Base-by-base conservation (phyloP, 2,797 vertebrate species). In the Anas georgica region DNA sequence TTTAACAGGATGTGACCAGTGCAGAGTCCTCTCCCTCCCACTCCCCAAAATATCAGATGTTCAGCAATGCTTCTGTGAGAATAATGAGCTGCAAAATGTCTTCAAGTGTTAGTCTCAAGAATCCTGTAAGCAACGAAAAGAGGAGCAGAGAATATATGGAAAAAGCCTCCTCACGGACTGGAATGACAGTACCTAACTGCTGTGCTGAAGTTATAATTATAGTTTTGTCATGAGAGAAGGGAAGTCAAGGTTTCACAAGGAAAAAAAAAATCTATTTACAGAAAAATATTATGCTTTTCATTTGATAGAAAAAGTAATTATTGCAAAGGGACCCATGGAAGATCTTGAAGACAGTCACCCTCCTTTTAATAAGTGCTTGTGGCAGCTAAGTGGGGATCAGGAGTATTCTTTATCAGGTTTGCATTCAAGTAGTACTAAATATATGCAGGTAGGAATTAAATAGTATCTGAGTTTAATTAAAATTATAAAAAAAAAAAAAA, bases 391-490 rank as follows among this genome's bases (percentile, higher is more conserved):
- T 98, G 98, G 97, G 98, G 98, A 98, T 99, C 98, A 98, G 98
- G 98, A 98, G 97, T 97, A 98, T 98, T 98, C 98, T 98, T 99
- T 99, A 99, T 99, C 98, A 98, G 98, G 98, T 98, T 98, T 98
- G 98, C 98, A 98, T 98, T 99, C 97, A 98, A 98, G 98, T 98
- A 98, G 98, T 98, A 98, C 98, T 98, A 98, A 98, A 98, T 98
- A 97, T 98, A 97, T 98, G 98, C 98, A 98, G 98, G 98, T 98
- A 98, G 98, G 98, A 98, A 98, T 98, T 99, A 98, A 98, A 99
- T 98, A 98, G 98, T 98, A 98, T 98, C 98, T 98, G 98, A 98
- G 98, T 99, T 99, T 99, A 99, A 99, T 99, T 99, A 99, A 99
- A 99, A 99, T 99, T 98, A 99, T 98, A 97, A 97, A 97, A 97